phyloP scores from a whole-genome alignment of 2,888 invertebrate species.

The Eilema depressum region DNA sequence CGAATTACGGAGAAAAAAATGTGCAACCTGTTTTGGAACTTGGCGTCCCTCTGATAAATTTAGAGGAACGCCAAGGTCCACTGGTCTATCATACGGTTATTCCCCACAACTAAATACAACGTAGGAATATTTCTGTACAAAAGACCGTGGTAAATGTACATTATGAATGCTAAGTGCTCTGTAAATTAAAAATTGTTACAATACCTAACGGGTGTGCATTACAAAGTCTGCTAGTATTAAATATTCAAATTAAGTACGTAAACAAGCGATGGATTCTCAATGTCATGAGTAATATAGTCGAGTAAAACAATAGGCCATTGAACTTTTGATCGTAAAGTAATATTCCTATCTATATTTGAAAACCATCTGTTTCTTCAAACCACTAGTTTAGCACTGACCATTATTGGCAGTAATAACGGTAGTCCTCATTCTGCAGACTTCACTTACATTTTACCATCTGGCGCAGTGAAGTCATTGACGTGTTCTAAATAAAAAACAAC shows the following conservation, averaged over 20 bases:
- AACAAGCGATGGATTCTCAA: background rate
- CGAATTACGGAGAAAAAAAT: too few relatives aligned
- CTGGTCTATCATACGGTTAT: too few relatives aligned
- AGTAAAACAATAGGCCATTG: background rate
- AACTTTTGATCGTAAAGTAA: conserved; percentile 8
- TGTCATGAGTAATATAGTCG: background rate
- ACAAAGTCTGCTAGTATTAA: background rate
- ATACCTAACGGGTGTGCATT: too few relatives aligned
- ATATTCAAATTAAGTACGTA: background rate
- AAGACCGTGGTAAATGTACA: too few relatives aligned
- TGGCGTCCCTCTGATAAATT: too few relatives aligned
- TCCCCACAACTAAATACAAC: too few relatives aligned
- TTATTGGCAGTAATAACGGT: background rate
- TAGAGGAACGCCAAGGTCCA: too few relatives aligned
- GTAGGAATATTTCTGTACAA: too few relatives aligned
- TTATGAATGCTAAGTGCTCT: too few relatives aligned
- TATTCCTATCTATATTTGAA: background rate
- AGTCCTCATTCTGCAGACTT: background rate
- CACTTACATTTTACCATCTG: background rate
- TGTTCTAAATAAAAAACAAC: background rate
- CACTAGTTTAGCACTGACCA: background rate
- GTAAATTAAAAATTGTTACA: too few relatives aligned
- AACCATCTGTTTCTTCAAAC: background rate
- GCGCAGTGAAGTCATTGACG: background rate
- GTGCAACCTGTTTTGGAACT: too few relatives aligned